These are phyloP conservation scores for Drosophila robusta DNA, from an alignment of 2,888 invertebrate species.

Conservation along the genomic window DNA sequence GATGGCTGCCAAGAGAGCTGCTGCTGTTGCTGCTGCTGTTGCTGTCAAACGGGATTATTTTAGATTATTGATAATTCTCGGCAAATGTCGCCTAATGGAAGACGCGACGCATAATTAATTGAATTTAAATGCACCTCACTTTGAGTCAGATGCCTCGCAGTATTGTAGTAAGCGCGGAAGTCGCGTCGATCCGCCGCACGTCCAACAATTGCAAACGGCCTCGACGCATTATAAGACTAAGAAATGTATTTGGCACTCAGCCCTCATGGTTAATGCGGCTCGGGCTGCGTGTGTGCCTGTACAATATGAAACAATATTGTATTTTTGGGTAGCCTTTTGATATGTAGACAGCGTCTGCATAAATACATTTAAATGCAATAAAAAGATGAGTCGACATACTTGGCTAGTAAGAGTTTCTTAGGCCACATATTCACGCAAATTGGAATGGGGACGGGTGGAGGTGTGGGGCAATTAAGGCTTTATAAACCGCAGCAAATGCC, in stretches of 20 bases:
- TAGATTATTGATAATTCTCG: slow-evolving; percentile 73
- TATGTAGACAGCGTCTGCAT: slow-evolving; percentile 20
- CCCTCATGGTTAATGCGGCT: background rate
- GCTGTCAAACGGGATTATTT: slow-evolving; percentile 70
- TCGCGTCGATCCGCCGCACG: slow-evolving; percentile 21
- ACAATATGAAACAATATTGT: slow-evolving; percentile 48
- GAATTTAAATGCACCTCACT: slow-evolving; percentile 67
- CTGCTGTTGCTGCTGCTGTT: slow-evolving; percentile 26
- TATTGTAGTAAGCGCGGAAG: slow-evolving; percentile 44
- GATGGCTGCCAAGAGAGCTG: slow-evolving; percentile 62
- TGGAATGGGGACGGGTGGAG: background rate
- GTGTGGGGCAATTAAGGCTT: slow-evolving; percentile 49
- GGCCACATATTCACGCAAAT: background rate
- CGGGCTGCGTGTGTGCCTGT: background rate
- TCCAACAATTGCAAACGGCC: slow-evolving; percentile 18
- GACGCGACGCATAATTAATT: slow-evolving; percentile 69
- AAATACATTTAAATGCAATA: slow-evolving; percentile 50
- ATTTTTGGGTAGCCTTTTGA: slow-evolving; percentile 54
- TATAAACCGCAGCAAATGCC: slow-evolving; percentile 54
- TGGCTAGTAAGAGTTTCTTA: slow-evolving; percentile 10
- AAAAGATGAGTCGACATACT: slow-evolving; percentile 25
- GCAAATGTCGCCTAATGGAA: slow-evolving; percentile 68
- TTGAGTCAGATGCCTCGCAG: slow-evolving; percentile 21
- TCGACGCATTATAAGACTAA: slow-evolving; percentile 15
- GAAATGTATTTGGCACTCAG: slow-evolving; percentile 52